Percentiles rank a stretch among this genome's conserved stretches.
These are phyloP conservation scores for Babyrousa celebensis DNA, from an alignment of 2,797 vertebrate species.

Conservation along the genomic window DNA sequence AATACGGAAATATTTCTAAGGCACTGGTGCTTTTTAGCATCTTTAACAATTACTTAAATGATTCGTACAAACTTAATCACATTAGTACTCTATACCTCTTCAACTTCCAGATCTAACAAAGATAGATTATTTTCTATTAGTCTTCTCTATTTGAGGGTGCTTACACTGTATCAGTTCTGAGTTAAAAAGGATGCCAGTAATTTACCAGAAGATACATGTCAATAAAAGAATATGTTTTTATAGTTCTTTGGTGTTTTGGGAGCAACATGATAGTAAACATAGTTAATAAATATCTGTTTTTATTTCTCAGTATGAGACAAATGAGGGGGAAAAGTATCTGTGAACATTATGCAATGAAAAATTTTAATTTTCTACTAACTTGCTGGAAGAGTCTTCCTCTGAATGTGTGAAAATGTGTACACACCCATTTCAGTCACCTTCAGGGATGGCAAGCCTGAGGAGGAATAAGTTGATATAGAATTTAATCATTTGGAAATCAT, in stretches of 20 bases:
- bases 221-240: neutral
- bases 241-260: neutral
- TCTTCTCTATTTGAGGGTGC: neutral
- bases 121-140: neutral
- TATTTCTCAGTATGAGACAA: neutral
- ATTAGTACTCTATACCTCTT: neutral
- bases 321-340: accelerated
- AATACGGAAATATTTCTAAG: constrained; percentile 44
- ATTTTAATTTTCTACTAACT: neutral
- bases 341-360: neutral
- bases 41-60: neutral
- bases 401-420: neutral
- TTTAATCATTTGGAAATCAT: neutral
- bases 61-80: neutral
- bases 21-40: neutral
- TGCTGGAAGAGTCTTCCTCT: neutral
- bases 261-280: neutral
- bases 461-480: neutral
- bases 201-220: neutral
- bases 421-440: neutral
- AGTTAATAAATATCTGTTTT: constrained; percentile 17
- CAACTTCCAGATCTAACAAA: neutral
- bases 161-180: neutral
- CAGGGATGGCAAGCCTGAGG: neutral
- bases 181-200: neutral